Evolutionary conservation across 2,888 invertebrate genomes (phyloP).

Genomic region (Scaeva pyrastri): DNA sequence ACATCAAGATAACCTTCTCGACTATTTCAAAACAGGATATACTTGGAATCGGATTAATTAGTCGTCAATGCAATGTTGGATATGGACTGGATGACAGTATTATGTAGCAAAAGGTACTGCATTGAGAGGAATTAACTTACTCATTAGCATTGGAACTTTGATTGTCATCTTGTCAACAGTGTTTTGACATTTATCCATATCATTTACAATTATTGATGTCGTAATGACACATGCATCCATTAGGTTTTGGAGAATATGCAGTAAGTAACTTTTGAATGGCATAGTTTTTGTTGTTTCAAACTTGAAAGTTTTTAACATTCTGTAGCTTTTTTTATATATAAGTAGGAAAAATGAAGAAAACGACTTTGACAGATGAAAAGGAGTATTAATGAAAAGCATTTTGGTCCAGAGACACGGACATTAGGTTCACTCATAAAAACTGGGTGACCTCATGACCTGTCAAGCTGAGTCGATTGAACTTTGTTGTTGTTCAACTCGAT

Average conservation of each 20-base stretch:
- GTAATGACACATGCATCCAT: constrained; percentile 11
- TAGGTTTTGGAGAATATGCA: background rate
- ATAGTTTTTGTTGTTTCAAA: no score
- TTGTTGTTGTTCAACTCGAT: no score
- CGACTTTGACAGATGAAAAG: no score
- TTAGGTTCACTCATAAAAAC: no score
- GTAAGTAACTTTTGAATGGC: background rate
- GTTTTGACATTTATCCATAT: constrained; percentile 34
- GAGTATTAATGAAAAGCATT: no score
- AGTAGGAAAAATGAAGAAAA: no score
- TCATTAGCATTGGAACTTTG: constrained; percentile 63
- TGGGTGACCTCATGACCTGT: no score
- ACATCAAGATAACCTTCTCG: constrained; percentile 17
- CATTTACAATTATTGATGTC: constrained; percentile 7
- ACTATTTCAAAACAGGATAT: constrained; percentile 1
- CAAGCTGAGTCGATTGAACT: no score
- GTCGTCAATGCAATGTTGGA: constrained; percentile 37
- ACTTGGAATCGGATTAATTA: constrained; percentile 44
- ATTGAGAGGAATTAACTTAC: constrained; percentile 62
- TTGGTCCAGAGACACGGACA: no score
- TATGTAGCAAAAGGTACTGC: background rate
- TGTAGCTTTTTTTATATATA: no score
- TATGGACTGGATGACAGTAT: background rate
- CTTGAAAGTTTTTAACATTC: no score
- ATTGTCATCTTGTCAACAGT: constrained; percentile 59